These are phyloP conservation scores for Chelon labrosus DNA, from an alignment of 2,797 vertebrate species.

Conservation along the genomic window DNA sequence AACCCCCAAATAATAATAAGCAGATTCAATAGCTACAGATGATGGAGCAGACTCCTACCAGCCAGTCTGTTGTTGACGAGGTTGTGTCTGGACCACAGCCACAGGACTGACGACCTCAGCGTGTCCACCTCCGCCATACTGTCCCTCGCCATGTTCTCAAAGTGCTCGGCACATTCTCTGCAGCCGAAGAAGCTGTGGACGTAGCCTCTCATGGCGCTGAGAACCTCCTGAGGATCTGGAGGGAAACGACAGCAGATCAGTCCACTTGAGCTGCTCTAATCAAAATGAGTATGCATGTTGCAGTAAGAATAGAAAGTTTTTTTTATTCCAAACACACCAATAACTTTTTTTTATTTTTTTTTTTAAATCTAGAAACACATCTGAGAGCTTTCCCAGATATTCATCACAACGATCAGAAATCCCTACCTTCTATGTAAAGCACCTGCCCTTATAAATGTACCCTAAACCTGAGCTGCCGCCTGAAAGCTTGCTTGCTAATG, in stretches of 20 bases:
- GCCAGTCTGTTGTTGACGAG: constrained; percentile 91
- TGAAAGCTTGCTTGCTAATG: constrained; percentile 40
- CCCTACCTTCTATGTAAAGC: neutral
- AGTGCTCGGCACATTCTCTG: constrained; percentile 88
- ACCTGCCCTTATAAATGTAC: neutral
- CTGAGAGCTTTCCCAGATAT: too few relatives aligned
- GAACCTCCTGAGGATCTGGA: constrained; percentile 87
- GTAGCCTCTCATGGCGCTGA: constrained; percentile 87
- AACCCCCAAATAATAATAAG: too few relatives aligned
- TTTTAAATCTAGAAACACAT: too few relatives aligned
- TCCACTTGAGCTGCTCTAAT: neutral
- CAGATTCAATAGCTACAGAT: too few relatives aligned
- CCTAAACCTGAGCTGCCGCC: constrained; percentile 10
- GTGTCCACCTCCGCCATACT: constrained; percentile 80
- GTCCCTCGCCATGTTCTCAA: constrained; percentile 89
- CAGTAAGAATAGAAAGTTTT: neutral
- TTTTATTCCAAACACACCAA: too few relatives aligned
- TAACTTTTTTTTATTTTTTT: too few relatives aligned
- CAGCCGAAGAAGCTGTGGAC: constrained; percentile 92
- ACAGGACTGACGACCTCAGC: constrained; percentile 77
- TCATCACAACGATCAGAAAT: too few relatives aligned
- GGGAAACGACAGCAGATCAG: neutral
- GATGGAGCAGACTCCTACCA: constrained; percentile 74
- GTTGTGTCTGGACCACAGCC: constrained; percentile 95
- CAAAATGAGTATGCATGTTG: neutral